A percentile compares a stretch with the other conserved stretches of the same genome.
Conservation (phyloP, 1,140 invertebrate species). For the Ceratosolen solmsi region DNA sequence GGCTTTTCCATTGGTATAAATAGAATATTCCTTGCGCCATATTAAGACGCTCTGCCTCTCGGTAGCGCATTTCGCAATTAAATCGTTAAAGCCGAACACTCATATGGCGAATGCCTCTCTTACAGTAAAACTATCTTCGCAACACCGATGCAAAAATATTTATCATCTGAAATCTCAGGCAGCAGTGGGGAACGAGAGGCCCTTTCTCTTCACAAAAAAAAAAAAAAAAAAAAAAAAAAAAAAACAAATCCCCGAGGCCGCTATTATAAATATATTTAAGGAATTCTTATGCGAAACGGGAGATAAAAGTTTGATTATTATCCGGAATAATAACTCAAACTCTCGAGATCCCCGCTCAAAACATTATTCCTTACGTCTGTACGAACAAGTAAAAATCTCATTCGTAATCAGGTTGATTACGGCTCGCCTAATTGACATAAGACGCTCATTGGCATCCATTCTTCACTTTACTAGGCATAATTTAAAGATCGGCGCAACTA, state of each 20-base stretch:
- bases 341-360: background rate
- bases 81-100: background rate
- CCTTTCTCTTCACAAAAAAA: too few relatives aligned
- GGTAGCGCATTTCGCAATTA: background rate
- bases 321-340: background rate
- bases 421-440: background rate
- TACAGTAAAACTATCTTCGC: background rate
- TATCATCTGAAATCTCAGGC: background rate
- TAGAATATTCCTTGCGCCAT: background rate
- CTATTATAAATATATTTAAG: background rate
- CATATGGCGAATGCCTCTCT: background rate
- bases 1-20: background rate
- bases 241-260: background rate
- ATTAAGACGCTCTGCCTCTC: background rate
- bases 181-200: too few relatives aligned
- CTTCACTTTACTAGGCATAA: slow-evolving; percentile 15
- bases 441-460: background rate
- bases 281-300: background rate
- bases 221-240: background rate
- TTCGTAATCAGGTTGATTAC: slow-evolving; percentile 13
- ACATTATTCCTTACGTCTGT: background rate
- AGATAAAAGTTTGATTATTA: background rate
- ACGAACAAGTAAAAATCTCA: background rate
- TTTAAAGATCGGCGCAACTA: slow-evolving; percentile 20
- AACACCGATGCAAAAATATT: background rate